Conservation (phyloP, 2,797 vertebrate genomes). For the Ptychadena robeensis region DNA sequence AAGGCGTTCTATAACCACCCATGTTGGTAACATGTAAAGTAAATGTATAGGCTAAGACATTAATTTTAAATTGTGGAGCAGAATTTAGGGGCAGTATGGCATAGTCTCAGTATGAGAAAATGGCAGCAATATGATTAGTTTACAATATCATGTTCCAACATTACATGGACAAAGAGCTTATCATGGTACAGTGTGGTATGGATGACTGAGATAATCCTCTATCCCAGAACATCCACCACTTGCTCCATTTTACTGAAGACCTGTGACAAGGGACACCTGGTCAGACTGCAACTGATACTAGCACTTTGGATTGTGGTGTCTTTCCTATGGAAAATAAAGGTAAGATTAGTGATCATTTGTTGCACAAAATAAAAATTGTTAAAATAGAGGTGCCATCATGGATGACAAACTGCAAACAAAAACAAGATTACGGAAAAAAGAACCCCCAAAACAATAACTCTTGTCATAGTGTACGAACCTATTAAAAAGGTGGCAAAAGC, state of each 20-base stretch:
- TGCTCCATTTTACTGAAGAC: constrained; percentile 98
- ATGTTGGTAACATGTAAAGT: too few species aligned
- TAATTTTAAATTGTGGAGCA: not conserved
- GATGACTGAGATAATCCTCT: constrained; percentile 94
- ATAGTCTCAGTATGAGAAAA: not conserved
- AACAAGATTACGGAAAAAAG: too few species aligned
- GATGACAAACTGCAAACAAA: too few species aligned
- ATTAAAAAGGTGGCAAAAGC: too few species aligned
- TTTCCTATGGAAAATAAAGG: constrained; percentile 77
- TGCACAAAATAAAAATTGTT: too few species aligned
- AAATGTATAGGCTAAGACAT: too few species aligned
- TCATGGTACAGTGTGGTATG: constrained; percentile 96
- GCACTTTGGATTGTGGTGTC: constrained; percentile 94
- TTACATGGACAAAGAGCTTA: constrained; percentile 69
- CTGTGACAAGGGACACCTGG: constrained; percentile 88
- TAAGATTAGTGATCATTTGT: too few species aligned
- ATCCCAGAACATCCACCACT: constrained; percentile 91
- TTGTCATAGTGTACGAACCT: too few species aligned
- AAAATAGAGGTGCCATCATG: too few species aligned
- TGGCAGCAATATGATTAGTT: not conserved
- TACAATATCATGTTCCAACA: not conserved
- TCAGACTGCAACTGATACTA: constrained; percentile 95
- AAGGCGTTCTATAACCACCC: too few species aligned
- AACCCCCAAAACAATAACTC: too few species aligned
- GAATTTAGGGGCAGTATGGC: not conserved